These are phyloP conservation scores for Pomatorhinus ruficollis DNA, from an alignment of 2,113 vertebrate species.

Conservation along the genomic window DNA sequence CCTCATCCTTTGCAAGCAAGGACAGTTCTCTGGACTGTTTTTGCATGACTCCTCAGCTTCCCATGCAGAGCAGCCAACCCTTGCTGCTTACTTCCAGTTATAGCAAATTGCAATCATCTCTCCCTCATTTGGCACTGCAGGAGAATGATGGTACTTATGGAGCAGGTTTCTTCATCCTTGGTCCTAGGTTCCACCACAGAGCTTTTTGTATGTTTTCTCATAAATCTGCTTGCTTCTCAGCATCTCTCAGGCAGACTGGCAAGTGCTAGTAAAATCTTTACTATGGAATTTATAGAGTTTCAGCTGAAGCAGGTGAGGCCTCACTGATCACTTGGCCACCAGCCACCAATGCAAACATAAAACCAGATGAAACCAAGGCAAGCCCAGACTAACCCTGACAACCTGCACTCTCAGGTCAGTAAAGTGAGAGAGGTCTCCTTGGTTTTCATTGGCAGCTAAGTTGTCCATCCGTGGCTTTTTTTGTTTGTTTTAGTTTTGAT, in stretches of 20 bases:
- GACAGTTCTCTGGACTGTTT: not conserved
- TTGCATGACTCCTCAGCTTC: not conserved
- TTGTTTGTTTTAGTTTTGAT: not conserved
- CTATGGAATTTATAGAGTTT: not conserved
- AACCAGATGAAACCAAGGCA: not conserved
- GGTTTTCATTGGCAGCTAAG: not conserved
- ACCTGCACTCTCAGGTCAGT: not conserved
- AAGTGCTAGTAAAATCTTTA: not conserved
- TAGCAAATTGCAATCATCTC: not conserved
- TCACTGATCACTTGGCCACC: not conserved
- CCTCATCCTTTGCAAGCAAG: not conserved
- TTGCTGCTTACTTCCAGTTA: not conserved
- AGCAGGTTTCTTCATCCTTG: not conserved
- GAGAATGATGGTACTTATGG: not conserved
- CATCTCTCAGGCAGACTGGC: not conserved
- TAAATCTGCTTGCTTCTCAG: not conserved
- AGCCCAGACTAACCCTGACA: not conserved
- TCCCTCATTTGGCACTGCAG: not conserved
- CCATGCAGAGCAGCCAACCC: not conserved
- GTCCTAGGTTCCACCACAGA: not conserved
- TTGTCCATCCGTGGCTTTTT: fast-evolving
- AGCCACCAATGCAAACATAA: not conserved
- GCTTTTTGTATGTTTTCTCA: not conserved
- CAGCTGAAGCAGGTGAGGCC: not conserved
- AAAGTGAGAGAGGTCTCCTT: not conserved